Base-by-base conservation (phyloP, 2,797 vertebrate genomes). In the Pseudochaenichthys georgianus region DNA sequence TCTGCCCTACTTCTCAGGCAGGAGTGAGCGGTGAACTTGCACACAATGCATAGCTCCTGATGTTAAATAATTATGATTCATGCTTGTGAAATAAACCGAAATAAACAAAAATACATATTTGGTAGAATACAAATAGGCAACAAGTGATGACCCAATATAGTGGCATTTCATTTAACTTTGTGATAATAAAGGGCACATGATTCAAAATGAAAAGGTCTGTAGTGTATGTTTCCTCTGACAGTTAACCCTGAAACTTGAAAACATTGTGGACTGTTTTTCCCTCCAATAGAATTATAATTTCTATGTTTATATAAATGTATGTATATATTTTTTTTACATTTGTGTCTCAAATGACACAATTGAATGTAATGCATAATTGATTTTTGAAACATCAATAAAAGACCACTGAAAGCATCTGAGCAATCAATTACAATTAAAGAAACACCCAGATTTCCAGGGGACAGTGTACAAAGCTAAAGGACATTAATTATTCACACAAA, bases 1-100 rank as follows among this genome's bases (percentile, higher is more conserved):
- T 74, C 72, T 72, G 69, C 43, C 58, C 73, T 51, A 64, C 38
- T 83, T 83, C 72, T 81, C 70, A 77, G 66, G 66, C 75, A 62
- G 76, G 62, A 73, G 45, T 55, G 55, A 81, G 60, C 48, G 53
- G 59, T 68, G 52, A 62, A 28, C 62, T 61, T 78, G 13, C 46
- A 68, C 55, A 70, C 61, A 16, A 64, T 50, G 55, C 64, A 68
- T 61, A 81, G 73, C 80, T 84, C 59, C 62, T 68, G 59, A 69
- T 72, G 17, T 57, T 65, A 70, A 28, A 74, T 50, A 21, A 54
- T 50, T 15, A 13, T 19, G 3, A 74, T n/a, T 71, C 60, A 48
- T 68, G 63, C 66, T 83, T 76, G 41, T 38, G 9, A 58, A 31
- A 41, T 46, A 41, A 76, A 66, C 48, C 59, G 17, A 67, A 52